Evolutionary conservation across 2,113 vertebrate species (phyloP), one percentile per base, ranked within the genome.

Genomic region (Periophthalmus modestus): DNA sequence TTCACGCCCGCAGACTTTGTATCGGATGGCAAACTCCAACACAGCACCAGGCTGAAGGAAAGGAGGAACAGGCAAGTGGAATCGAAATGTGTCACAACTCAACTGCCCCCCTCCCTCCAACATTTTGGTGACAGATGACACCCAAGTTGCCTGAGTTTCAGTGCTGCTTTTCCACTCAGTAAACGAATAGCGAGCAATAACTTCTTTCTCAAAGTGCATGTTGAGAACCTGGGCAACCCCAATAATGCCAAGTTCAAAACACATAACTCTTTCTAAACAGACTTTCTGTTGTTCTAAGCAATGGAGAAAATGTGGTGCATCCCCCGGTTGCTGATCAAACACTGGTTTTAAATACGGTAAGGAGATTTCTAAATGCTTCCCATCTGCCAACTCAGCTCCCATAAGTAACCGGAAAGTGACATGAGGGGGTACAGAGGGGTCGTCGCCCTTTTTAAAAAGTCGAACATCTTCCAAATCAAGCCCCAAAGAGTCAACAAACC

Each of bases 401-500:
- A 97, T 95, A 73, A 96, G 88, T 0, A 98, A 91, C 46, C 94
- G 91, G 63, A 95, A 96, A 68, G 96, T 92, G 55, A 99, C 97
- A 9, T 99, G 97, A 59, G 97, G 89, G 0, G 98, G 97, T 66
- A 99, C 91, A 0, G 91, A 92, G 0, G 98, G 98, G 76, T 98
- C 94, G 23, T 98, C 98, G 16, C 94, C 94, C 0, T 89, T 86
- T 88, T 93, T 93, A 83, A 98, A 99, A 62, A 96, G 86, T 84
- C 94, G 97, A 13, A 99, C 93, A 67, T 98, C 92, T 0, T 97
- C 94, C 77, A 99, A 89, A 73, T 98, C 95, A 73, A 98, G 85
- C 12, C 98, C 98, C 83, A 98, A 86, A 0, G 97, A 96, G 78
- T 99, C 98, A 2, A 96, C 95, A 88, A 99, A 99, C 43, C 96